Conservation (phyloP, 2,113 vertebrate species). For the Vicugna pacos region DNA sequence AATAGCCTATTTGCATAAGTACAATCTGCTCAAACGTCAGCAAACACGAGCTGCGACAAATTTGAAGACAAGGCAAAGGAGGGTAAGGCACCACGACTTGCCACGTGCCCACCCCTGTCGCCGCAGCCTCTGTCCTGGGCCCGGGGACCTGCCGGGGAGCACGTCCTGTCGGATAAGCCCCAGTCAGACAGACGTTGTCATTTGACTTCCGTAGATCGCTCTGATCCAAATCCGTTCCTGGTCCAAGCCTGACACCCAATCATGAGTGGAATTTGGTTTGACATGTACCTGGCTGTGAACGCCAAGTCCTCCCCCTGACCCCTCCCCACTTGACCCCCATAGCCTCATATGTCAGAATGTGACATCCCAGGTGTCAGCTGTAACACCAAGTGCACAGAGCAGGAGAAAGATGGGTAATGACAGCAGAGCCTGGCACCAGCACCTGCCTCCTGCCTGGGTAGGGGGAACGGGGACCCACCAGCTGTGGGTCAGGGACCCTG, state of each 20-base stretch:
- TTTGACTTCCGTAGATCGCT: neutral
- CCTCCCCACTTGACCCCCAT: neutral
- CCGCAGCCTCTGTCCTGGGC: accelerated
- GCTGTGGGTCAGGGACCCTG: neutral
- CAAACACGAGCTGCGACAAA: neutral
- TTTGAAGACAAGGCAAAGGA: constrained; percentile 30
- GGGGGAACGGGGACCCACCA: neutral
- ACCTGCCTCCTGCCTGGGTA: neutral
- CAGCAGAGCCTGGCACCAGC: neutral
- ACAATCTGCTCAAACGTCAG: constrained; percentile 56
- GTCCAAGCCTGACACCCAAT: constrained; percentile 24
- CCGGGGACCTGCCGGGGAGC: neutral
- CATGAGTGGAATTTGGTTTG: constrained; percentile 44
- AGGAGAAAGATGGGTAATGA: constrained; percentile 51
- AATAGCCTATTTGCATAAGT: constrained; percentile 41
- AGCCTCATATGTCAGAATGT: constrained; percentile 54
- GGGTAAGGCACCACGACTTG: neutral
- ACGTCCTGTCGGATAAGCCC: constrained; percentile 28
- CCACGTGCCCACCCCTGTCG: neutral
- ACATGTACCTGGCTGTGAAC: constrained; percentile 68
- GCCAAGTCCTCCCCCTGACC: neutral
- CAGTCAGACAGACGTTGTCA: constrained; percentile 7
- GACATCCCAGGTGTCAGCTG: constrained; percentile 69
- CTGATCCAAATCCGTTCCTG: constrained; percentile 43
- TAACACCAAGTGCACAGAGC: neutral